phyloP scores from a whole-genome alignment of 37 sponge, comb jelly and placozoan genomes.

The Eunapius fragilis region DNA sequence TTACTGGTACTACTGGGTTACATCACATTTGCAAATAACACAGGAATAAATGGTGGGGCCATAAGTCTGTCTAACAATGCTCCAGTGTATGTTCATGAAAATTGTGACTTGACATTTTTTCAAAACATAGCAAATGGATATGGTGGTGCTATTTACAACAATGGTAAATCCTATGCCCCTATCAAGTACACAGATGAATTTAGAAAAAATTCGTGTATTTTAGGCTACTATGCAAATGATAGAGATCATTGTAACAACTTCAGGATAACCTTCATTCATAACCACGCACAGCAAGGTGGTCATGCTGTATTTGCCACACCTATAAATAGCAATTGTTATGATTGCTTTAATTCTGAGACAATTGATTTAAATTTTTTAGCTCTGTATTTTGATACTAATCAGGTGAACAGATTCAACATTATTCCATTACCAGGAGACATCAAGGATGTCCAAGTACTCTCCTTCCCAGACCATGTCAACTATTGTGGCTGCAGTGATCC shows the following conservation, averaged over 20 bases:
- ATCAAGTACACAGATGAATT: too few species aligned
- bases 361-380: too few species aligned
- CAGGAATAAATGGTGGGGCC: slow-evolving; percentile 32
- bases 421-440: too few species aligned
- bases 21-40: slow-evolving; percentile 20
- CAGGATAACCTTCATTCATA: slow-evolving; percentile 8
- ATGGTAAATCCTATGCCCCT: too few species aligned
- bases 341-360: too few species aligned
- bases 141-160: slow-evolving; percentile 42
- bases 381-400: too few species aligned
- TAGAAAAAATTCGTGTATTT: too few species aligned
- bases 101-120: slow-evolving; percentile 1
- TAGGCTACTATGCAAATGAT: too few species aligned
- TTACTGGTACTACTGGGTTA: slow-evolving; percentile 17
- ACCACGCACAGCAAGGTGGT: slow-evolving; percentile 9
- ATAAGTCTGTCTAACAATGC: slow-evolving; percentile 14
- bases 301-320: slow-evolving; percentile 43
- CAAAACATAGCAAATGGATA: not conserved
- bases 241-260: not conserved
- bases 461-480: too few species aligned
- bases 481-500: too few species aligned
- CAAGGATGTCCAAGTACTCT: too few species aligned
- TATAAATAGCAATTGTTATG: slow-evolving; percentile 8
- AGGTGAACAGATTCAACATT: too few species aligned
- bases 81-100: slow-evolving; percentile 10